Conservation (phyloP, 1,140 invertebrate genomes). For the Kradibia gibbosae region DNA sequence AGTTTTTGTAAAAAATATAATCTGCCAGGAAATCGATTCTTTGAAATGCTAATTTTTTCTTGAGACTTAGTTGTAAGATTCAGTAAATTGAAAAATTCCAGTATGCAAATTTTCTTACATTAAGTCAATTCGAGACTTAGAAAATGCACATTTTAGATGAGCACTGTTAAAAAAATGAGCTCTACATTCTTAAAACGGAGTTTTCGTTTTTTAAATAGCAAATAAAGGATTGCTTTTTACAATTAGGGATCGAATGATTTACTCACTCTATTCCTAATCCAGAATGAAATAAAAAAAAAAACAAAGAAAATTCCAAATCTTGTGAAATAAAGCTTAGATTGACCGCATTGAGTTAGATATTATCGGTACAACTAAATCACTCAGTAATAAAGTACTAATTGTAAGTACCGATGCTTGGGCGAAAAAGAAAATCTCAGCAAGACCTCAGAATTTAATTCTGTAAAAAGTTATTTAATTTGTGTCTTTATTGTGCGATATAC, state of each 20-base stretch:
- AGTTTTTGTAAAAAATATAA: not conserved
- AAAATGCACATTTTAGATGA: not conserved
- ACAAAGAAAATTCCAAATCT: not conserved
- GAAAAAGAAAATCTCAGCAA: too few relatives aligned
- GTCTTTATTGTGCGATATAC: too few relatives aligned
- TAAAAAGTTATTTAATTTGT: too few relatives aligned
- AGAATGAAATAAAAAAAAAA: too few relatives aligned
- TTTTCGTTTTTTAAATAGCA: not conserved
- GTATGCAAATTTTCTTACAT: slow-evolving; percentile 10
- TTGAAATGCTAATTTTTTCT: not conserved
- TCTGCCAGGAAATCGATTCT: not conserved
- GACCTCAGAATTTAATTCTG: too few relatives aligned
- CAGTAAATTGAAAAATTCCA: not conserved
- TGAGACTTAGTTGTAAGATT: not conserved
- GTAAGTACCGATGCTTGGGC: too few relatives aligned
- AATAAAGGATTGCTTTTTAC: not conserved
- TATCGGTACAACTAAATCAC: too few relatives aligned
- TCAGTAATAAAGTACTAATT: too few relatives aligned
- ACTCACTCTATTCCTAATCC: too few relatives aligned
- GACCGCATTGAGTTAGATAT: too few relatives aligned
- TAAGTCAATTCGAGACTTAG: not conserved
- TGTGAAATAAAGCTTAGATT: not conserved
- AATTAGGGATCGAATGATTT: too few relatives aligned
- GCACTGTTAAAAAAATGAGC: not conserved
- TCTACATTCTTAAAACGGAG: not conserved